Percentiles rank a stretch among this genome's conserved stretches.
These are phyloP conservation scores for Sakesphorus luctuosus DNA, from an alignment of 2,113 vertebrate genomes.

Conservation along the genomic window DNA sequence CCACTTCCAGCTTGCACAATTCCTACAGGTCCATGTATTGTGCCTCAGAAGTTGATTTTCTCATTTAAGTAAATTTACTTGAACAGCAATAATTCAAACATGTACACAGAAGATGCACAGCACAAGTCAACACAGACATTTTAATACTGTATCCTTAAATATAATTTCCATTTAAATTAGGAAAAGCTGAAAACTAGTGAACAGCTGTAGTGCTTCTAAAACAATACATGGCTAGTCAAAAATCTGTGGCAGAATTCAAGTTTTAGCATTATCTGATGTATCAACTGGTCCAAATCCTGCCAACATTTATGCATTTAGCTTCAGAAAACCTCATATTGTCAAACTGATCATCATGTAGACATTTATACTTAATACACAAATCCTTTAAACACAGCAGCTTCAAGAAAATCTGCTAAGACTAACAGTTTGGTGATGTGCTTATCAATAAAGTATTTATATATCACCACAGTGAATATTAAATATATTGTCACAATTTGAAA, in stretches of 20 bases:
- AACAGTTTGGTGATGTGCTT: not conserved
- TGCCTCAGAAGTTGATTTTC: not conserved
- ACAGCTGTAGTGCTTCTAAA: not conserved
- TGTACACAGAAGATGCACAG: not conserved
- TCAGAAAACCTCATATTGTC: not conserved
- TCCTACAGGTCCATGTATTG: not conserved
- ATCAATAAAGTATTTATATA: not conserved
- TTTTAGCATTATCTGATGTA: not conserved
- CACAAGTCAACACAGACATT: not conserved
- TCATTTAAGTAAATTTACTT: not conserved
- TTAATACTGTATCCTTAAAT: not conserved
- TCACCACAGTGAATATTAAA: not conserved
- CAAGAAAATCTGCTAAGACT: not conserved
- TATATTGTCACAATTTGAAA: not conserved
- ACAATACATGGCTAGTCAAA: not conserved
- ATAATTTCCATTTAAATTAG: not conserved
- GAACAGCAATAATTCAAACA: not conserved
- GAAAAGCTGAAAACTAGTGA: not conserved
- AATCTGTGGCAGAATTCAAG: not conserved
- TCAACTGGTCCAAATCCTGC: not conserved
- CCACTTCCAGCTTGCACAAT: not conserved
- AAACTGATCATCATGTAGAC: not conserved
- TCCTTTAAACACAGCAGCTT: not conserved
- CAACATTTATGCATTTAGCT: not conserved
- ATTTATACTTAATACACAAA: not conserved